Evolutionary conservation across 2,797 vertebrate species (phyloP), one percentile per base, ranked within the genome.

Genomic region (Eulemur coronatus): DNA sequence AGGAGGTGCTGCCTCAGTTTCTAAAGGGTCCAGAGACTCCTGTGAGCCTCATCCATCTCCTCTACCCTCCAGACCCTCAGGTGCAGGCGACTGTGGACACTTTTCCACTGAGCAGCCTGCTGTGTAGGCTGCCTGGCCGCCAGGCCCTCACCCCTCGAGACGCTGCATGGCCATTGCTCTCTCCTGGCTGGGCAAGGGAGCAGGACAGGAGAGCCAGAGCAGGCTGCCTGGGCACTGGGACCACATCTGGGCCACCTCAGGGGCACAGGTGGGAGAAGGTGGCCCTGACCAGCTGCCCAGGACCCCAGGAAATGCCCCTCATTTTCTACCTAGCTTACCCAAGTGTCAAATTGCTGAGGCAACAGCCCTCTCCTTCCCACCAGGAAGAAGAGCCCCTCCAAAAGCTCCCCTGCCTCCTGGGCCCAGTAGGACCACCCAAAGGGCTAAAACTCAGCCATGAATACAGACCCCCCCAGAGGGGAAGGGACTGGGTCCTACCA

Each of bases 11-110:
- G 14, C 41, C 73, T 93, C 57, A 0, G n/a, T 70, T n/a, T 57
- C 41, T 30, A 50, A 55, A 48, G 24, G 15, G 55, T 43, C 41
- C 41, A 52, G 79, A 43, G 70, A 55, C 30, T 48, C 33, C 10
- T 18, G 55, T 48, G 63, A 76, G 38, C 43, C 76, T 35, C 67
- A 30, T 35, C 26, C 20, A 4, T 46, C 20, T 7, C 57, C 50
- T 69, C 48, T 3, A 9, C 6, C 18, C 52, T 43, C 46, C 12
- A 41, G n/a, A 35, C 1, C 41, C 4, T 57, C 38, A 18, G 1
- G 26, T 7, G 5, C 63, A 4, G 0, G 9, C 6, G 0, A 4
- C 5, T 15, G 26, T 4, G 6, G 50, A 30, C 2, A 2, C 35
- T 80, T 76, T 30, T 72, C 55, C 15, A 48, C 18, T 2, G 15